Base-by-base conservation (phyloP, 2,888 invertebrate species). In the Melinaea menophilus region DNA sequence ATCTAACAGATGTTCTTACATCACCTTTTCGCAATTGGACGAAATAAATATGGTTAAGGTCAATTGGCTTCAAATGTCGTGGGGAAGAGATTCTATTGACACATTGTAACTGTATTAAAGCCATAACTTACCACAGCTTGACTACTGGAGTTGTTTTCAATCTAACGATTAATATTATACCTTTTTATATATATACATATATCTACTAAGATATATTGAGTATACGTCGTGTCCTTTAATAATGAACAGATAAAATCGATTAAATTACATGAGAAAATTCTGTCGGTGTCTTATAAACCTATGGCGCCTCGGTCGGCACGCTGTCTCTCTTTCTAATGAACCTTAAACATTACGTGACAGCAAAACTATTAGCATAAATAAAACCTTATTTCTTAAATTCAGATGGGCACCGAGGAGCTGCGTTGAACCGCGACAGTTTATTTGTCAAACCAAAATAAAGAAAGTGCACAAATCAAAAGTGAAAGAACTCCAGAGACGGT, bases 331-430 rank as follows among this genome's bases (percentile, higher is more conserved):
- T 63, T 41, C 59, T 65, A 65, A 68, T 65, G 58, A 62, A 61
- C 61, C 57, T 57, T 61, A 61, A 62, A 48, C 63, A 46, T 51
- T 45, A 64, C 67, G 67, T 67, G 64, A 64, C 37, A 41, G 4
- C 34, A 59, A 61, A 55, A 31, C 47, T 48, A 34, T 56, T 33
- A n/a, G 4, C 12, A 61, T 41, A 57, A 51, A 35, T 46, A 41
- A 13, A 12, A 51, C 12, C n/a, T 9, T 59, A 13, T 37, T 51
- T 3, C 37, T 34, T 41, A 13, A 55, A 59, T 22, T 12, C 85
- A 93, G 93, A 76, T 95, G 95, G 95, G 92, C 92, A 58, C 92
- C 94, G 1, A 89, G 92, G 55, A 92, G 89, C 75, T 95, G 95
- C 84, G 79, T 93, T 64, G 92, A 93, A 67, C 82, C 86, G 12